These are phyloP conservation scores for Cheirogaleus medius DNA, from an alignment of 2,113 vertebrate genomes.

Conservation along the genomic window DNA sequence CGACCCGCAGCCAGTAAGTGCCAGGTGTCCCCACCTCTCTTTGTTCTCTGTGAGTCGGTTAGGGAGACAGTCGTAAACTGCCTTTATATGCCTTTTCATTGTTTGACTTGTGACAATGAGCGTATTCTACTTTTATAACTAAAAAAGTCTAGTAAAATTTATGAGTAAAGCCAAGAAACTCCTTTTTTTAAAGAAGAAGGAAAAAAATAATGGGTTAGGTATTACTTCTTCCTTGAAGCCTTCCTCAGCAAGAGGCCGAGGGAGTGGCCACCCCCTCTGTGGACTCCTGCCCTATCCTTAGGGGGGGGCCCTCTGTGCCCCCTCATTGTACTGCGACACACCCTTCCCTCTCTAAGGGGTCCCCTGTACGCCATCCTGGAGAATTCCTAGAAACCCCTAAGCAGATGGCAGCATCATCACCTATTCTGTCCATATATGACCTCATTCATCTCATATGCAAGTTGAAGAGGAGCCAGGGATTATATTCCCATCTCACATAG, in stretches of 20 bases:
- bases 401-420: no score
- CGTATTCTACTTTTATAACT: neutral
- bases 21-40: neutral
- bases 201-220: neutral
- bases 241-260: neutral
- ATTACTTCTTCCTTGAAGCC: neutral
- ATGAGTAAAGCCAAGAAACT: neutral
- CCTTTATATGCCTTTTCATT: neutral
- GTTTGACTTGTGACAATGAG: neutral
- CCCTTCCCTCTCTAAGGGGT: neutral
- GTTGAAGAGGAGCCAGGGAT: neutral
- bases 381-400: neutral
- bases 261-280: neutral
- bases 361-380: neutral
- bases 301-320: no score
- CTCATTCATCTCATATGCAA: neutral
- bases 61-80: neutral
- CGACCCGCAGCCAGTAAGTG: neutral
- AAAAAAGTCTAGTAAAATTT: slow-evolving; percentile 37
- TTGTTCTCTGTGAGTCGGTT: neutral
- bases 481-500: neutral
- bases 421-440: neutral
- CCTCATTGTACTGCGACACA: neutral
- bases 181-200: neutral
- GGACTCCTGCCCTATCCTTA: rapidly evolving